A percentile compares a stretch with the other conserved stretches of the same genome.
These are phyloP conservation scores for Diplodus sargus DNA, from an alignment of 2,797 vertebrate species.

Conservation along the genomic window DNA sequence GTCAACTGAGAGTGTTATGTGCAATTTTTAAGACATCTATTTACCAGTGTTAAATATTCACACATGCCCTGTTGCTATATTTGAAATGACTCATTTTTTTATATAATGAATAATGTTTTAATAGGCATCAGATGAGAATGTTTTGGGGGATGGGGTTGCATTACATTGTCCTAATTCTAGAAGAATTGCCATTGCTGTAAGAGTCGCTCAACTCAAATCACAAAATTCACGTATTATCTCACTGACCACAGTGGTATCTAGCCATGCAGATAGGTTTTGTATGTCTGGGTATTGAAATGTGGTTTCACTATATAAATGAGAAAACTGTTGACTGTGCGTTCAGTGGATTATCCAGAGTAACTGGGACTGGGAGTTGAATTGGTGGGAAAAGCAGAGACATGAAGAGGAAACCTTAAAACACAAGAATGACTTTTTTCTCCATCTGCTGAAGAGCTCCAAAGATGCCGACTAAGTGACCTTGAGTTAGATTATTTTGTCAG, in stretches of 20 bases:
- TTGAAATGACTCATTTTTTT: constrained; percentile 25
- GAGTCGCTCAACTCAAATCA: not conserved
- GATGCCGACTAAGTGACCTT: not conserved
- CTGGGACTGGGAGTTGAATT: not conserved
- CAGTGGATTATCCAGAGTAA: not conserved
- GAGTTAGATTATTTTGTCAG: not conserved
- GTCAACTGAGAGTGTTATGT: constrained; percentile 55
- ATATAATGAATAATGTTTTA: constrained; percentile 22
- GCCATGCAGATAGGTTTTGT: not conserved
- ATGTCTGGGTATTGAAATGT: not conserved
- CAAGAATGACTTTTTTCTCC: not conserved
- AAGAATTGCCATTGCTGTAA: not conserved
- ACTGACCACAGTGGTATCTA: not conserved
- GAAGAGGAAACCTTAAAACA: not conserved
- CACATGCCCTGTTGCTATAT: constrained; percentile 27
- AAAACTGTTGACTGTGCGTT: not conserved
- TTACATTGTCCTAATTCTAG: not conserved
- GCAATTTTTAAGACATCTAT: constrained; percentile 55
- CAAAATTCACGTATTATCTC: not conserved
- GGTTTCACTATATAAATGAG: not conserved
- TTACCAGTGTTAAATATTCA: constrained; percentile 63
- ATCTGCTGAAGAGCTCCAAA: not conserved
- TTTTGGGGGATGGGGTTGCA: not conserved
- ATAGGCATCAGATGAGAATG: not conserved
- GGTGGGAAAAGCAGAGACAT: not conserved